Base-by-base conservation (phyloP, 1,140 invertebrate genomes). In the Thaumetopoea pityocampa region DNA sequence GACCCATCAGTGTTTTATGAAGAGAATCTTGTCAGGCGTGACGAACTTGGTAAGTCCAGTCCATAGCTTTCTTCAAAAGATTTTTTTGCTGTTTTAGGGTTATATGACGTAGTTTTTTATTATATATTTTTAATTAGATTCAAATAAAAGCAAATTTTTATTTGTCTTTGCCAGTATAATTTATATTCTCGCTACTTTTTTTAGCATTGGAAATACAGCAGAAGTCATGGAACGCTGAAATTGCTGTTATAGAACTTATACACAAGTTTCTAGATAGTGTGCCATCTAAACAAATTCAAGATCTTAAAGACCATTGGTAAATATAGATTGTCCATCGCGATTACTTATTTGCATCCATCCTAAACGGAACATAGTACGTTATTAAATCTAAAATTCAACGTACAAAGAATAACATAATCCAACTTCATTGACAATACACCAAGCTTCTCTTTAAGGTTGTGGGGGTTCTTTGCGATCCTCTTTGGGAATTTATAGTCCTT, bases 171-270 rank as follows among this genome's bases (percentile, higher is more conserved):
- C n/a, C n/a, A n/a, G n/a, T n/a, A n/a, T n/a, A n/a, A n/a, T n/a
- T n/a, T n/a, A n/a, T n/a, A n/a, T n/a, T n/a, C n/a, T n/a, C n/a
- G n/a, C n/a, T n/a, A n/a, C n/a, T 42, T 45, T 36, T 57, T 50
- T 14, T 17, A 82, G 77, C 74, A 3, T 22, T 16, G n/a, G 77
- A 81, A n/a, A 62, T 85, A 11, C 77, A 82, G 41, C 64, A 78
- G 34, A 82, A 73, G 29, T 82, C 74, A 3, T 72, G 59, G 52
- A 84, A 78, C 10, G 88, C 89, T 10, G 92, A 93, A 64, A 85
- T 88, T 30, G 88, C 90, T 16, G 90, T 91, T 0, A 88, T 91
- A 3, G 89, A 89, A 49, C 85, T 94, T 6, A 91, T 93, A 19
- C 89, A 92, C 54, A 90, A 90, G 69, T 92, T 93, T 62, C 76